A percentile compares a stretch with the other conserved stretches of the same genome.
Conservation (phyloP, 1,140 invertebrate genomes). For the Telenomus remus region DNA sequence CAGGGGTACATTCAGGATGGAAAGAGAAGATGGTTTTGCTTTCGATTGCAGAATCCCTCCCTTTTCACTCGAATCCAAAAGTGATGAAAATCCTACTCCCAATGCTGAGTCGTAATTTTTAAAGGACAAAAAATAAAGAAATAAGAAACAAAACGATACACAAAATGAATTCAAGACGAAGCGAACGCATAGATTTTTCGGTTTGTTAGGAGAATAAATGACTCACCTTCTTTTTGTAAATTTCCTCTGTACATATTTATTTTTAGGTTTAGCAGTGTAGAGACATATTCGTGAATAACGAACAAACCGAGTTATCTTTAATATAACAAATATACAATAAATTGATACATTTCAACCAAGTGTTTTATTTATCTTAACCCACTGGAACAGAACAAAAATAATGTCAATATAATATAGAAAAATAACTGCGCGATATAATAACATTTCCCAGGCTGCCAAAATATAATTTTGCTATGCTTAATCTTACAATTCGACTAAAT, state of each 20-base stretch:
- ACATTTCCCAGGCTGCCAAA: constrained; percentile 1
- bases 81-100: constrained; percentile 78
- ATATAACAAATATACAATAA: constrained; percentile 50
- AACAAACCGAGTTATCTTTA: constrained; percentile 25
- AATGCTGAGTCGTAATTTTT: constrained; percentile 61
- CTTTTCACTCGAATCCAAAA: constrained; percentile 95
- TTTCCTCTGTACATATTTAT: constrained; percentile 56
- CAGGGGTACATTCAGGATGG: constrained; percentile 96
- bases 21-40: constrained; percentile 94
- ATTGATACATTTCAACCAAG: constrained; percentile 53
- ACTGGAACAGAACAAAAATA: constrained; percentile 5
- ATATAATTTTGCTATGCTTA: neutral
- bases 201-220: constrained; percentile 41
- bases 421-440: constrained; percentile 17
- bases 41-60: constrained; percentile 98
- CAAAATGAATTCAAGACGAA: too few species aligned
- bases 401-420: constrained; percentile 14
- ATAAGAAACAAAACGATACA: neutral
- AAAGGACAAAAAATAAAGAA: constrained; percentile 7
- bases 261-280: constrained; percentile 42
- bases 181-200: neutral
- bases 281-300: constrained; percentile 31
- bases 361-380: constrained; percentile 44
- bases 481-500: too few species aligned
- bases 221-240: constrained; percentile 48